Conservation (phyloP, 2,888 invertebrate species). For the Callimorpha dominula region DNA sequence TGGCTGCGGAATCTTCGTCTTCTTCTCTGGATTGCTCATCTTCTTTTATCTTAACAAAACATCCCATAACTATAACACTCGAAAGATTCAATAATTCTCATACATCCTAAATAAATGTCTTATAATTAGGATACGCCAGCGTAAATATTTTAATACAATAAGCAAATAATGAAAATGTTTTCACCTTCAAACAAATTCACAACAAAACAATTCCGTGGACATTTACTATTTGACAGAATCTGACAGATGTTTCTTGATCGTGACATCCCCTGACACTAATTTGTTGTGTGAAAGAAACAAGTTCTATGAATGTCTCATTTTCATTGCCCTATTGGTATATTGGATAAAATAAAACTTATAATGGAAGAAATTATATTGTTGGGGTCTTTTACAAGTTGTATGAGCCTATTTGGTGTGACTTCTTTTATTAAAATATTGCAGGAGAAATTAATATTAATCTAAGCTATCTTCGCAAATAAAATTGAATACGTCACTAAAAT, state of each 20-base stretch:
- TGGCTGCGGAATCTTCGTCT: conserved; percentile 74
- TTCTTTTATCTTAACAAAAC: conserved; percentile 39
- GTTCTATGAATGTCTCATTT: neutral
- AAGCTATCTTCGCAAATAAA: conserved; percentile 37
- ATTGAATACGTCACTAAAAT: conserved; percentile 57
- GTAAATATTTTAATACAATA: neutral
- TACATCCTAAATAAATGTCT: neutral
- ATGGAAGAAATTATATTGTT: neutral
- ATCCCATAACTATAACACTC: conserved; percentile 19
- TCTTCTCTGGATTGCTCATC: conserved; percentile 70
- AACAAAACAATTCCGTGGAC: conserved; percentile 46
- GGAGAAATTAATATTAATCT: neutral
- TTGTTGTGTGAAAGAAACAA: neutral
- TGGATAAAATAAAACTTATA: too few species aligned
- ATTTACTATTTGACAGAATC: conserved; percentile 34
- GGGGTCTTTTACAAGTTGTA: neutral
- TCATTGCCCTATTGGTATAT: neutral
- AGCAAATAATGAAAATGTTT: conserved; percentile 7
- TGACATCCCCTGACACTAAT: neutral
- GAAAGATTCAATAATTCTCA: neutral
- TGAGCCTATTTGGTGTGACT: neutral
- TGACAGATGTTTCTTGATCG: conserved; percentile 26
- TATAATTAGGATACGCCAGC: neutral
- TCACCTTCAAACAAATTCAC: conserved; percentile 36
- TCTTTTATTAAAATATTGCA: neutral